Evolutionary conservation across 2,113 vertebrate genomes (phyloP), one percentile per base, ranked within the genome.

Genomic region (Etheostoma cragini): DNA sequence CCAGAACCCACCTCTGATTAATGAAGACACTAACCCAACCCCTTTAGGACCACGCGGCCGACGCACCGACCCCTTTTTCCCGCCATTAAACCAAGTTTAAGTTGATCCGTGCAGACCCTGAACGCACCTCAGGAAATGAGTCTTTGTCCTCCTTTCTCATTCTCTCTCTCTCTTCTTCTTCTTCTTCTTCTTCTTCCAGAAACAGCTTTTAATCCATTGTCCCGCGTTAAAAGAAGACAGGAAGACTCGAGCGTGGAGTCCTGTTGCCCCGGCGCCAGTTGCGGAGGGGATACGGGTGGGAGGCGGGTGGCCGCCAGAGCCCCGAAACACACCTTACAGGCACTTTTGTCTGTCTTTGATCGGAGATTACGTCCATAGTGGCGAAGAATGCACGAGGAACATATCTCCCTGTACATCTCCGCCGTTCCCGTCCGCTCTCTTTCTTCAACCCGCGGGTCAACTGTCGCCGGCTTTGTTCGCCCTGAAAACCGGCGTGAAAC

Each of bases 281-380:
- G 17, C 35, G 0, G n/a, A 49, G 54, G 42, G 30, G 30, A 22
- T 16, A 66, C 54, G 72, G 24, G 45, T n/a, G 52, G 53, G 49
- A 1, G 71, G 56, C 3, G 50, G 42, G 69, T 10, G 52, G 26
- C 52, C 19, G 60, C 76, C 38, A 16, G 46, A 17, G 57, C 80
- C 64, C 64, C 73, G 33, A 73, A 84, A 85, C 83, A 86, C 86
- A 82, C 83, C 79, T 89, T 68, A n/a, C 85, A 78, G 73, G 83
- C 74, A 80, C 84, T 82, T 87, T 91, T 89, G 89, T 82, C 80
- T 50, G 53, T 16, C 86, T 94, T 90, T 94, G 87, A 94, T 92
- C 62, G 64, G 63, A 87, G 92, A 94, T 94, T 94, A 90, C 76
- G 95, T 95, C 95, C 94, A 94, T 87, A 87, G 90, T 58, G 58